phyloP scores from a whole-genome alignment of 1,140 invertebrate species.

The Homalodisca vitripennis region DNA sequence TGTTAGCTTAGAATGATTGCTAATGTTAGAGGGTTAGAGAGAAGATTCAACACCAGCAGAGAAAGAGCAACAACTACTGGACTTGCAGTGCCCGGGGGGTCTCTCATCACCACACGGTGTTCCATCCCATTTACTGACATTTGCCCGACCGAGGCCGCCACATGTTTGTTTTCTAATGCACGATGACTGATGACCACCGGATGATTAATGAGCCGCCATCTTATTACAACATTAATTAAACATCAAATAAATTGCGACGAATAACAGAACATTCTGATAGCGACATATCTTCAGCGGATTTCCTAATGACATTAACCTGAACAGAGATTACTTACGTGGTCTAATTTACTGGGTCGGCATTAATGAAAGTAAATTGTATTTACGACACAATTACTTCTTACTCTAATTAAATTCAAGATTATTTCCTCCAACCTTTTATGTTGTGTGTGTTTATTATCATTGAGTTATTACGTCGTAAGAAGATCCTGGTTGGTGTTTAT shows the following conservation, averaged over 20 bases:
- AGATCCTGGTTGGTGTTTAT: too few species aligned
- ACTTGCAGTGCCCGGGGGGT: too few species aligned
- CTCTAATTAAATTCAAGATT: slow-evolving; percentile 1
- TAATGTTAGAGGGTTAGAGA: too few species aligned
- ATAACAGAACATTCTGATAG: slow-evolving; percentile 7
- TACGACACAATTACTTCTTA: not conserved
- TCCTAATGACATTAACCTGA: too few species aligned
- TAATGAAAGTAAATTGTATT: too few species aligned
- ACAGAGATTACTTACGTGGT: too few species aligned
- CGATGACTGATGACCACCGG: slow-evolving; percentile 1
- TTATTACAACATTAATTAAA: slow-evolving; percentile 10
- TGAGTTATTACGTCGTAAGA: not conserved
- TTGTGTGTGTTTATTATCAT: slow-evolving; percentile 4
- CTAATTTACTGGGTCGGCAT: too few species aligned
- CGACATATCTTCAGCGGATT: not conserved
- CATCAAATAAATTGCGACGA: slow-evolving; percentile 12
- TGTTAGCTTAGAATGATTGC: too few species aligned
- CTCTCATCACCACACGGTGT: too few species aligned
- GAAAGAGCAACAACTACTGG: too few species aligned
- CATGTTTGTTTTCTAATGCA: slow-evolving; percentile 12
- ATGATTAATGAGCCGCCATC: slow-evolving; percentile 21
- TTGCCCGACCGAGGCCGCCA: not conserved
- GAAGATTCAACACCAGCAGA: too few species aligned
- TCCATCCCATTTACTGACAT: not conserved
- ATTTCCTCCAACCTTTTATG: not conserved